These are phyloP conservation scores for Neodiprion pinetum DNA, from an alignment of 1,140 invertebrate species.

Conservation along the genomic window DNA sequence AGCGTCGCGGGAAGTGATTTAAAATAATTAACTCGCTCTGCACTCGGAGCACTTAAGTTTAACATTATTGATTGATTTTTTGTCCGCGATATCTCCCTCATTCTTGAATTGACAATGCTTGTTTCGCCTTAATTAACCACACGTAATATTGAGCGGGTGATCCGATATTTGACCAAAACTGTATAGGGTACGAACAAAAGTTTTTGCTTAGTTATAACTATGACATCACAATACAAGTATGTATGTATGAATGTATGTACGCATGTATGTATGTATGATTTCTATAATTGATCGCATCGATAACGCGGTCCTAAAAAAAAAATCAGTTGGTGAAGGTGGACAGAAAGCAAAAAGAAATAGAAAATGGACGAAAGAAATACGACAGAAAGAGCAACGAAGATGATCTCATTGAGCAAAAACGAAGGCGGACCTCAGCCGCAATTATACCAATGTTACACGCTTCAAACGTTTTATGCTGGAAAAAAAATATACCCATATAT, in stretches of 20 bases:
- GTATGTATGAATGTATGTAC: neutral
- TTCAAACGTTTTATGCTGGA: too few species aligned
- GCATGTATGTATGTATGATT: neutral
- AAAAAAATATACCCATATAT: too few species aligned
- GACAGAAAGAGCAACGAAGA: neutral
- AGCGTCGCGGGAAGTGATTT: too few species aligned
- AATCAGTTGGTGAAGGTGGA: neutral
- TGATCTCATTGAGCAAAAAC: conserved; percentile 3
- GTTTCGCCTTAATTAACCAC: too few species aligned
- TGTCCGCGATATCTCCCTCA: too few species aligned
- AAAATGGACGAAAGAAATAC: neutral
- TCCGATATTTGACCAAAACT: too few species aligned
- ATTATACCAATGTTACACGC: neutral
- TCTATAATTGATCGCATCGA: neutral
- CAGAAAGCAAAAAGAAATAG: neutral
- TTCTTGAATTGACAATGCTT: too few species aligned
- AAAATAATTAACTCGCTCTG: too few species aligned
- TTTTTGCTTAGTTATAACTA: neutral
- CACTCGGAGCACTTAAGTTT: too few species aligned
- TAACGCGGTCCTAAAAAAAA: neutral
- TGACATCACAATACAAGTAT: neutral
- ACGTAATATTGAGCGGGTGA: too few species aligned
- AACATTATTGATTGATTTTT: too few species aligned
- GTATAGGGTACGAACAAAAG: too few species aligned
- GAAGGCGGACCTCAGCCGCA: neutral